A percentile compares a stretch with the other conserved stretches of the same genome.
Evolutionary conservation across 2,888 invertebrate genomes (phyloP).

Genomic region (Crioceris asparagi): DNA sequence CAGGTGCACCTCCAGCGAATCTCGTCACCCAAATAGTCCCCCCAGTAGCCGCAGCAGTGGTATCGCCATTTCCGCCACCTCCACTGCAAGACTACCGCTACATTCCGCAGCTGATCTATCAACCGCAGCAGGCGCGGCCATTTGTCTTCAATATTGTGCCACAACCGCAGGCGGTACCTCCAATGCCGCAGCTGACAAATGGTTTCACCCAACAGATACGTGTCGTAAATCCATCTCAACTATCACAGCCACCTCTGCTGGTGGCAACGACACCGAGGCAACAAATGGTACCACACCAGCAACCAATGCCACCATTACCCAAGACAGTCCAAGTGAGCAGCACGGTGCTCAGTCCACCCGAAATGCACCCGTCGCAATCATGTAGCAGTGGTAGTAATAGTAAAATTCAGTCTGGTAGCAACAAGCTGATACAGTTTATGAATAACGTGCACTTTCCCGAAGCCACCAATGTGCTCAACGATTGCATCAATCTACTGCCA

Average conservation of each 20-base stretch:
- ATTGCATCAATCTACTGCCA: conserved; percentile 40
- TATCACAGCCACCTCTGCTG: conserved; percentile 20
- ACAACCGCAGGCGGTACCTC: conserved; percentile 15
- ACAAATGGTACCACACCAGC: conserved; percentile 10
- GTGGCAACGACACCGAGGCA: conserved; percentile 16
- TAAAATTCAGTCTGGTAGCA: conserved; percentile 27
- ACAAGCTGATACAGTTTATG: conserved; percentile 46
- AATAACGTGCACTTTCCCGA: conserved; percentile 48
- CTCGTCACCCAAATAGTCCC: conserved; percentile 9
- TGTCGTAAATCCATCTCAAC: conserved; percentile 22
- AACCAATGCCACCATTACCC: conserved; percentile 7
- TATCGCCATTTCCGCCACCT: conserved; percentile 13
- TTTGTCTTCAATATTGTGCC: conserved; percentile 21
- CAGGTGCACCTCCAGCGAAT: no score
- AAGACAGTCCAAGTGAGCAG: conserved; percentile 2
- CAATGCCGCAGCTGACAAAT: conserved; percentile 16
- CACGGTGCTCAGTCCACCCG: neutral
- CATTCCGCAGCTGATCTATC: conserved; percentile 19
- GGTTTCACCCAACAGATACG: conserved; percentile 20
- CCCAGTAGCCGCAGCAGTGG: conserved; percentile 11
- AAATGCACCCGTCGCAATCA: neutral
- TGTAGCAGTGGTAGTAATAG: no score
- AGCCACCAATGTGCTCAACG: conserved; percentile 27
- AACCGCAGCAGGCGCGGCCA: conserved; percentile 19
- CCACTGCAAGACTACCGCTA: conserved; percentile 17